Conservation (phyloP, 35 echinoderm and acorn worm genomes). For the Stichopus chloronotus region DNA sequence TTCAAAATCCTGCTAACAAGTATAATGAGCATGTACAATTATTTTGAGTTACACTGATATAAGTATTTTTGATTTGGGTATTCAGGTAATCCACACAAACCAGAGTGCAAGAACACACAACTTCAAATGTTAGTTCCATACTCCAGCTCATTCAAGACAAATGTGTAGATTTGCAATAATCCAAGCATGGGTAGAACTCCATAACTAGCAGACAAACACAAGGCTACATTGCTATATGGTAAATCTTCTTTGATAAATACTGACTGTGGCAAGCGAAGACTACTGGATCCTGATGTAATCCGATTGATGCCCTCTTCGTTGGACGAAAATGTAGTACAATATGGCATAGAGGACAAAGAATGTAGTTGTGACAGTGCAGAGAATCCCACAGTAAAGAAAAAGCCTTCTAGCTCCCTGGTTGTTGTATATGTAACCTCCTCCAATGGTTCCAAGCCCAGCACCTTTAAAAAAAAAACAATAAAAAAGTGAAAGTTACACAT, state of each 20-base stretch:
- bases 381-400: conserved; percentile 62
- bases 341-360: conserved; percentile 14
- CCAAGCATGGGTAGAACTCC: too few species aligned
- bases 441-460: conserved; percentile 59
- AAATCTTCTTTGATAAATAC: not conserved
- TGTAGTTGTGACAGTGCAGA: conserved; percentile 39
- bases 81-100: too few species aligned
- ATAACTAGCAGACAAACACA: too few species aligned
- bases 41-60: too few species aligned
- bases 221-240: too few species aligned
- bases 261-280: not conserved
- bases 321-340: not conserved
- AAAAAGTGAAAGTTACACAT: not conserved
- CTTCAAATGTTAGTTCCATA: too few species aligned
- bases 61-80: too few species aligned
- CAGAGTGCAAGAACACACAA: too few species aligned
- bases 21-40: too few species aligned
- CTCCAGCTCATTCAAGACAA: too few species aligned
- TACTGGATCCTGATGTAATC: not conserved
- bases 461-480: conserved; percentile 29
- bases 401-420: conserved; percentile 59
- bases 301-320: not conserved
- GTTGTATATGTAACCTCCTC: conserved; percentile 72
- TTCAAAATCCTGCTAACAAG: too few species aligned
- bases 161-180: too few species aligned